phyloP scores from a whole-genome alignment of 2,797 vertebrate species.

The Diplodus sargus region DNA sequence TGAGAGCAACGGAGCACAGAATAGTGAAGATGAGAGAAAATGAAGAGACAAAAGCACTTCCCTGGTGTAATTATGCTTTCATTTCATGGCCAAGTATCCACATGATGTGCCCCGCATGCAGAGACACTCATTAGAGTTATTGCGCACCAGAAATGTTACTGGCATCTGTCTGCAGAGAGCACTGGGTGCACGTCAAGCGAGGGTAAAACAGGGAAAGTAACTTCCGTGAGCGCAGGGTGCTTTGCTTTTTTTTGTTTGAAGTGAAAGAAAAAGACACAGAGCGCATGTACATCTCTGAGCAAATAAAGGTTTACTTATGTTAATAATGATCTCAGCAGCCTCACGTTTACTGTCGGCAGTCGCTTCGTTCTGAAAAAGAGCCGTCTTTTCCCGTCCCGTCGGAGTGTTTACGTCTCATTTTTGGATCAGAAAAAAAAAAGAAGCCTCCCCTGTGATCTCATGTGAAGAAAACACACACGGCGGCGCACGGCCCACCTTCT shows the following conservation, averaged over 20 bases:
- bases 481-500: conserved; percentile 45
- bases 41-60: conserved; percentile 81
- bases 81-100: conserved; percentile 82
- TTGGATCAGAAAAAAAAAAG: conserved; percentile 17
- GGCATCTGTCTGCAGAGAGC: conserved; percentile 52
- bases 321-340: neutral
- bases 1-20: conserved; percentile 73
- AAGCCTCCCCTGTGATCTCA: conserved; percentile 33
- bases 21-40: conserved; percentile 75
- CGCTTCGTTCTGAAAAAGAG: neutral
- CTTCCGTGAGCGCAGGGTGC: neutral
- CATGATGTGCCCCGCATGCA: conserved; percentile 74
- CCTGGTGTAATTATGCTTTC: conserved; percentile 82
- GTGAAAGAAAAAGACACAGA: neutral
- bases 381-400: neutral
- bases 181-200: conserved; percentile 23
- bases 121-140: conserved; percentile 71
- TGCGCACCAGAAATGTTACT: conserved; percentile 59
- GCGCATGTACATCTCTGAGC: neutral
- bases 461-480: conserved; percentile 31
- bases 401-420: conserved; percentile 19
- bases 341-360: conserved; percentile 10
- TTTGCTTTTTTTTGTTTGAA: neutral
- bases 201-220: conserved; percentile 18
- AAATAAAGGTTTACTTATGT: neutral